These are phyloP conservation scores for Bovichtus variegatus DNA, from an alignment of 2,797 vertebrate genomes.

Conservation along the genomic window DNA sequence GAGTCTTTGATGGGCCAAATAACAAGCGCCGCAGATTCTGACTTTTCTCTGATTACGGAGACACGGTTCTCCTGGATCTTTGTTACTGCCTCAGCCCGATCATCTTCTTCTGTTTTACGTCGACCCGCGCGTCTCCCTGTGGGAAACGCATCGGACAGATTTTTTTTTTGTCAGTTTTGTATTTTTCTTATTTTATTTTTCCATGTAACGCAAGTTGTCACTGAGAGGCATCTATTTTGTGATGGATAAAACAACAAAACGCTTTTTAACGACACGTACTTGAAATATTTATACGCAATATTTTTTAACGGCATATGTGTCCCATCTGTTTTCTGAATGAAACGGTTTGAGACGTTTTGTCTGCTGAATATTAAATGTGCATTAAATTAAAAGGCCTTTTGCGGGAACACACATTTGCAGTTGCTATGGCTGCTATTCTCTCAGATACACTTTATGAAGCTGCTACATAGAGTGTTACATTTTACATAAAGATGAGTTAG, in stretches of 20 bases:
- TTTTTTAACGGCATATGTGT: not conserved
- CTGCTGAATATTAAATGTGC: not conserved
- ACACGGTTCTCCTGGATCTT: not conserved
- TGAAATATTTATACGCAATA: not conserved
- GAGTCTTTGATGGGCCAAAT: slow-evolving; percentile 91
- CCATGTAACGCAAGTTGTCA: not conserved
- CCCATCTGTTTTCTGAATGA: slow-evolving; percentile 6
- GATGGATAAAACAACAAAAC: not conserved
- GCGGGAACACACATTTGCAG: not conserved
- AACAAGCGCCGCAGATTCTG: slow-evolving; percentile 95
- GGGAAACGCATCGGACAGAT: not conserved
- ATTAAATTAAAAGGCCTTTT: not conserved
- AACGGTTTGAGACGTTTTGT: not conserved
- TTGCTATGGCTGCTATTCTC: not conserved
- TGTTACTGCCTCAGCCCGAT: not conserved
- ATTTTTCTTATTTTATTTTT: not conserved
- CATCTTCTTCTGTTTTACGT: not conserved
- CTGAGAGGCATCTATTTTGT: slow-evolving; percentile 1
- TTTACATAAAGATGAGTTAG: not conserved
- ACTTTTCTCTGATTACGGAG: not conserved
- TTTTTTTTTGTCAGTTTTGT: not conserved
- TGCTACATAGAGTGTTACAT: not conserved
- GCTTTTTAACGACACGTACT: not conserved
- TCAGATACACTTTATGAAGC: not conserved
- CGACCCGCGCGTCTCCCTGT: not conserved